These are phyloP conservation scores for Psilanteris sp. DNA, from an alignment of 1,140 invertebrate species.

Conservation along the genomic window DNA sequence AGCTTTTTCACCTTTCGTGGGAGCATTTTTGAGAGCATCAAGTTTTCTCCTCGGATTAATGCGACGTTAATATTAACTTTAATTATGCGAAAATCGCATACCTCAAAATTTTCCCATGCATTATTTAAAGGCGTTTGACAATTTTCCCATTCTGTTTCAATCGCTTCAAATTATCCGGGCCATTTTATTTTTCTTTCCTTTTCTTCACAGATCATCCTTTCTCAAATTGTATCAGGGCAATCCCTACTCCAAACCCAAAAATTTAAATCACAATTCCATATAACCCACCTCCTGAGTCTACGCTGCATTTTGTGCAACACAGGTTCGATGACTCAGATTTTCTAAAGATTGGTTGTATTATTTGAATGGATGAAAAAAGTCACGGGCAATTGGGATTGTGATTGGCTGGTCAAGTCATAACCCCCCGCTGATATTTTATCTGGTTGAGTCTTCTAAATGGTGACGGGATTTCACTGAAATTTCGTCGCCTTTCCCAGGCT, in stretches of 20 bases:
- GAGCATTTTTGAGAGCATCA: neutral
- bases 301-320: constrained; percentile 10
- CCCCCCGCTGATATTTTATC: constrained; percentile 24
- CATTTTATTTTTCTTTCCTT: no score
- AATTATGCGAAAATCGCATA: constrained; percentile 18
- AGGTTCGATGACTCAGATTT: constrained; percentile 20
- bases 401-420: constrained; percentile 6
- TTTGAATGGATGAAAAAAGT: constrained; percentile 15
- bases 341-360: constrained; percentile 23
- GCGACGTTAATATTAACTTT: neutral
- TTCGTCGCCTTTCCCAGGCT: no score
- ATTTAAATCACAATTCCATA: constrained; percentile 28
- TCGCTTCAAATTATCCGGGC: no score
- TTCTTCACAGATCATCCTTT: neutral
- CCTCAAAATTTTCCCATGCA: constrained; percentile 8
- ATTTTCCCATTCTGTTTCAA: constrained; percentile 9
- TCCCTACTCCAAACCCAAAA: neutral
- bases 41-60: neutral
- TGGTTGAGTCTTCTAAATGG: constrained; percentile 4
- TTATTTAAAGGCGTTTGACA: neutral
- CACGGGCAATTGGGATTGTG: neutral
- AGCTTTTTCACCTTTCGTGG: neutral
- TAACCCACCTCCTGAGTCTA: constrained; percentile 6
- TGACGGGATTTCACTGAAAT: no score
- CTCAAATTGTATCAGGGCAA: constrained; percentile 1